Conservation (phyloP, 2,888 invertebrate species). For the Vanessa cardui region DNA sequence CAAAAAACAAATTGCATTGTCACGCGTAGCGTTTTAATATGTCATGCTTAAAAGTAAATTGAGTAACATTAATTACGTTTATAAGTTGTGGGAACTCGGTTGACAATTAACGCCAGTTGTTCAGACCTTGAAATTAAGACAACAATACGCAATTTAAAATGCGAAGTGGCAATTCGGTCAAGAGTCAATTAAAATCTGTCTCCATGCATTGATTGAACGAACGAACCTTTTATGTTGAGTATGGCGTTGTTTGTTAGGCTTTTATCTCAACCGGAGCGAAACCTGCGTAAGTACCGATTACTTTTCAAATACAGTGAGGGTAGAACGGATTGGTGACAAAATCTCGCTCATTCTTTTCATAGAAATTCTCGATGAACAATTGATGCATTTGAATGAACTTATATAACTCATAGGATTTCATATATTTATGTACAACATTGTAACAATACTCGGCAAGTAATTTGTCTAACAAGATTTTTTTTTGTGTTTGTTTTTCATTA, state of each 20-base stretch:
- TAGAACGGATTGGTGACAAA: background rate
- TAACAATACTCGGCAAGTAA: too few relatives aligned
- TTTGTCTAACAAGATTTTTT: too few relatives aligned
- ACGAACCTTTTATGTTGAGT: conserved; percentile 22
- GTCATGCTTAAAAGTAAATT: background rate
- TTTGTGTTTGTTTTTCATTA: too few relatives aligned
- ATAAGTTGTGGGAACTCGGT: conserved; percentile 14
- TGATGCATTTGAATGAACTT: too few relatives aligned
- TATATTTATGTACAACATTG: too few relatives aligned
- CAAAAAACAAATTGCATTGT: background rate
- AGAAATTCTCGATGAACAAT: background rate
- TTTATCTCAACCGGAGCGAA: background rate
- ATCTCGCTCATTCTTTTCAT: background rate
- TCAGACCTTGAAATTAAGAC: conserved; percentile 39
- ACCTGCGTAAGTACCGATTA: background rate
- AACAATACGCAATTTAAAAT: conserved; percentile 38
- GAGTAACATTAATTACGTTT: conserved; percentile 4
- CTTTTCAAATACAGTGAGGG: background rate
- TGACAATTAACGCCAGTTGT: conserved; percentile 18
- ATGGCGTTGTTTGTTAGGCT: conserved; percentile 10
- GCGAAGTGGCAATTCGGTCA: conserved; percentile 39
- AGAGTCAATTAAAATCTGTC: conserved; percentile 38
- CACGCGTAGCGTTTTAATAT: background rate
- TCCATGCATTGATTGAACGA: conserved; percentile 24
- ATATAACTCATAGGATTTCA: too few relatives aligned